phyloP scores from a whole-genome alignment of 2,888 invertebrate species.

The Polyploca ridens region DNA sequence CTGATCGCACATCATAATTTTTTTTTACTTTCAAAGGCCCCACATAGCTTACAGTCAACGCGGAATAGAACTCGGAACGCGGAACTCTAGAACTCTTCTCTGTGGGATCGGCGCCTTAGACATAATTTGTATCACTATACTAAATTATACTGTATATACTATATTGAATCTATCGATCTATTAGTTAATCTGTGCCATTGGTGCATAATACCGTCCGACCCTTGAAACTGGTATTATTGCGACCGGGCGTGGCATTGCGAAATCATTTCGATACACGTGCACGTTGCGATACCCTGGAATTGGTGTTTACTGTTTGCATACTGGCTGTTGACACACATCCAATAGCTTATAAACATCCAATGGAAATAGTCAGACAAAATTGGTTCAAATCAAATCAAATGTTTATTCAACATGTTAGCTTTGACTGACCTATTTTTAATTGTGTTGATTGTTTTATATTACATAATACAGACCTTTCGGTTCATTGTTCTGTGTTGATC shows the following conservation, averaged over 20 bases:
- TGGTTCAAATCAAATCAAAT: slow-evolving; percentile 17
- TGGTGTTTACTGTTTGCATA: slow-evolving; percentile 27
- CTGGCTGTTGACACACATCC: slow-evolving; percentile 17
- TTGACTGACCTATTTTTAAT: background rate
- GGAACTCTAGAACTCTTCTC: no score
- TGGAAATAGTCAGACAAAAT: slow-evolving; percentile 26
- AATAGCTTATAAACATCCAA: slow-evolving; percentile 30
- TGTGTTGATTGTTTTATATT: background rate
- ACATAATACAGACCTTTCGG: background rate
- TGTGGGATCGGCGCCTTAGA: no score
- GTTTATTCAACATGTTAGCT: slow-evolving; percentile 4
- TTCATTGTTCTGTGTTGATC: background rate
- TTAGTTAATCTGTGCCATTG: slow-evolving; percentile 14
- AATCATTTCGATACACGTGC: slow-evolving; percentile 37
- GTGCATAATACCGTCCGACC: slow-evolving; percentile 15
- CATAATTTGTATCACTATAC: no score
- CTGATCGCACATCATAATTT: no score
- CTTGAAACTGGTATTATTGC: slow-evolving; percentile 8
- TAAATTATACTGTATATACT: no score
- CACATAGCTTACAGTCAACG: no score
- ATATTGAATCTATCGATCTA: no score
- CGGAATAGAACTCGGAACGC: no score
- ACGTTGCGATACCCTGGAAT: slow-evolving; percentile 26
- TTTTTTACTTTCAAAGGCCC: no score
- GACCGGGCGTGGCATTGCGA: slow-evolving; percentile 21